Conservation (phyloP, 2,113 vertebrate species). For the Pterocles orientalis region DNA sequence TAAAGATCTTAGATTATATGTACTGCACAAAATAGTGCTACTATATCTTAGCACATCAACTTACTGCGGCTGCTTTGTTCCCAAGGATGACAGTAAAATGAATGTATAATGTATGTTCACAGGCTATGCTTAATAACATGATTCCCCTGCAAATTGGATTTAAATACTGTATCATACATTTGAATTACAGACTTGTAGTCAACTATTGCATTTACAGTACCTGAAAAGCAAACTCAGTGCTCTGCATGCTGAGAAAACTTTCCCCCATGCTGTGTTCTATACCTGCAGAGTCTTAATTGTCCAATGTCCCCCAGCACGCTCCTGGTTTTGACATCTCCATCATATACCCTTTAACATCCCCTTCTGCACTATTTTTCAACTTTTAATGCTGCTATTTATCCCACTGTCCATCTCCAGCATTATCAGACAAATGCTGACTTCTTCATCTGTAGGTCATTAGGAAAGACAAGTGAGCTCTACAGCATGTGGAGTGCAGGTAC, state of each 20-base stretch:
- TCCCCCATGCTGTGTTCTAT: rapidly evolving
- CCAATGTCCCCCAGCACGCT: rapidly evolving
- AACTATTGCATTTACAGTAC: neutral
- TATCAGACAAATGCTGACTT: neutral
- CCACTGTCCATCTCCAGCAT: neutral
- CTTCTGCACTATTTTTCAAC: neutral
- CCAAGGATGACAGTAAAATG: neutral
- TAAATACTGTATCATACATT: neutral
- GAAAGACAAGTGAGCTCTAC: neutral
- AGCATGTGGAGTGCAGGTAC: neutral
- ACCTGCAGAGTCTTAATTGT: neutral
- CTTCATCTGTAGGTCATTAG: neutral
- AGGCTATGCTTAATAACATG: neutral
- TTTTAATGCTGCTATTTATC: neutral
- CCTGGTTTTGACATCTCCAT: neutral
- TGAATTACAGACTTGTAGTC: neutral
- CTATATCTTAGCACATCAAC: neutral
- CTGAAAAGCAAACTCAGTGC: neutral
- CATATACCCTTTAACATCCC: neutral
- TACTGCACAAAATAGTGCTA: neutral
- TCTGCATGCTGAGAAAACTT: neutral
- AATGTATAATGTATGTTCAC: neutral
- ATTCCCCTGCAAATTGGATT: neutral
- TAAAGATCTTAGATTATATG: neutral
- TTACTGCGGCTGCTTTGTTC: neutral